Conservation (phyloP, 2,888 invertebrate species). For the Chloroclystis v-ata region DNA sequence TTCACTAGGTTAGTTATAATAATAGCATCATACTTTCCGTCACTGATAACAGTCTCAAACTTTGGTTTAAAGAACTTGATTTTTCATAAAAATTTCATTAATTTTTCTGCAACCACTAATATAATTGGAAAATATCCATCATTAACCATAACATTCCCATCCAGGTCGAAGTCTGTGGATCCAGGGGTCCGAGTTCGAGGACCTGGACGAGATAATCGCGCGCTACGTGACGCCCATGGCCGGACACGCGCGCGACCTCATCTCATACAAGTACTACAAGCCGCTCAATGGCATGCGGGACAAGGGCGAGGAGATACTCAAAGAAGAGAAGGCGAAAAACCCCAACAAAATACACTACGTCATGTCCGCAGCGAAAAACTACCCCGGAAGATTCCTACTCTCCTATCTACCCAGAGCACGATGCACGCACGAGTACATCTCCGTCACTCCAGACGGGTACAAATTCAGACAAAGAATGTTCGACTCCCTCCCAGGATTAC, state of each 20-base stretch:
- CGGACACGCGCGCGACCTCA: slow-evolving; percentile 91
- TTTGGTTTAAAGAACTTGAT: too few species aligned
- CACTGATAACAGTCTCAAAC: too few species aligned
- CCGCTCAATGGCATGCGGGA: slow-evolving; percentile 88
- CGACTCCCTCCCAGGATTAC: slow-evolving; percentile 84
- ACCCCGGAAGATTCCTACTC: slow-evolving; percentile 94
- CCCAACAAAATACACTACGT: slow-evolving; percentile 93
- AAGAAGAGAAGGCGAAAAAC: slow-evolving; percentile 93
- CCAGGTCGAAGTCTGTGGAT: slow-evolving; percentile 87
- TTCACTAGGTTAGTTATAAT: slow-evolving; percentile 85
- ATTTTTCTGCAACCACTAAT: too few species aligned
- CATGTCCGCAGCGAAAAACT: slow-evolving; percentile 88
- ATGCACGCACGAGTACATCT: slow-evolving; percentile 93
- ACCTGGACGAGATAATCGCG: slow-evolving; percentile 99
- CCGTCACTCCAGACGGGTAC: slow-evolving; percentile 95
- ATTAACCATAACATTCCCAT: too few species aligned
- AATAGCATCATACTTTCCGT: too few species aligned
- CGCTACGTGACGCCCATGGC: slow-evolving; percentile 98
- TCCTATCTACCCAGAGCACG: slow-evolving; percentile 93
- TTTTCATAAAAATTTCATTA: too few species aligned
- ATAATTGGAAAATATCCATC: too few species aligned
- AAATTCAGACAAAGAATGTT: slow-evolving; percentile 93
- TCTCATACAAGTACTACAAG: slow-evolving; percentile 94
- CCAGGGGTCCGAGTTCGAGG: slow-evolving; percentile 95
- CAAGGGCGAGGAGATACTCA: slow-evolving; percentile 90